Base-by-base conservation (phyloP, 2,888 invertebrate genomes). In the Erynnis tages region DNA sequence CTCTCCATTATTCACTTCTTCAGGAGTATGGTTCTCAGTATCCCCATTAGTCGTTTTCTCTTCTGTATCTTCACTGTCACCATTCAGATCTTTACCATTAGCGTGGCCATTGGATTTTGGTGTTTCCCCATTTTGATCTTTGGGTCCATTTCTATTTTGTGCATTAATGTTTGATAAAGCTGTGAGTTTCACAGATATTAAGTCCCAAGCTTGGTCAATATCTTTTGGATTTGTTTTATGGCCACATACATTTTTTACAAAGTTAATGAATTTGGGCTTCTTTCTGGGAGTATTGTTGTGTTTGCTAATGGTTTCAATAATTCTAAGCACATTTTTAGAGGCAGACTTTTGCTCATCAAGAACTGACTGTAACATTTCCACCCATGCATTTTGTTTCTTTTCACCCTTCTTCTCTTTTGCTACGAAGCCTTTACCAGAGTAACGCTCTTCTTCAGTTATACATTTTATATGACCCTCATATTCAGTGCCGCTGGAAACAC, bases 231-330 rank as follows among this genome's bases (percentile, higher is more conserved):
- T 91, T 30, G 92, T 82, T 71, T 89, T 89, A 63, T 91, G 82
- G 25, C 93, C 91, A 50, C 89, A 88, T 69, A 90, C 91, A 82
- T 91, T 94, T 66, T 90, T 91, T 0, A 94, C 91, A 77, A 95
- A 95, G 76, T 95, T 95, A 62, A 94, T 76, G 71, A 97, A 97
- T 73, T 96, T 97, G 0, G 91, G 90, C 76, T 95, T 95, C 78
- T 97, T 97, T 14, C 96, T 90, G 2, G 97, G 97, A 61, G 97
- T 94, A 72, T 97, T 97, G 30, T 93, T 93, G 69, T 92, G 92
- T 45, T 91, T 92, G 46, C 93, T 92, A 41, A 97, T 90, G 2
- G 87, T 90, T 59, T 94, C 91, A 29, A 97, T 91, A 27, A 95
- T 86, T 49, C 86, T 88, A 41, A 90, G 87, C 10, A 94, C 89